Conservation (phyloP, 2,888 invertebrate genomes). For the Nomada flava region DNA sequence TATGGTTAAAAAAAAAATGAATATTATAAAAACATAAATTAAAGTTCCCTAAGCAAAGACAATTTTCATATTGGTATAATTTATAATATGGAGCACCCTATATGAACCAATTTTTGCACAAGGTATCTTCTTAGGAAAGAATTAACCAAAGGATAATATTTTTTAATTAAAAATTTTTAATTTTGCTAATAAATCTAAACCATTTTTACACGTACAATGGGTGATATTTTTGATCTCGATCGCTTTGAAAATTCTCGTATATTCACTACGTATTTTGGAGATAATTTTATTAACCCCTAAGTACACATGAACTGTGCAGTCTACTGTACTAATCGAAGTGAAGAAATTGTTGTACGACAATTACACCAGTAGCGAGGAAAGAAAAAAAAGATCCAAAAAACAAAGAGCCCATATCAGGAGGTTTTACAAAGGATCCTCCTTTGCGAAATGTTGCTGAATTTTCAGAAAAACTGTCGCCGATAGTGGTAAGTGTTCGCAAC, state of each 20-base stretch:
- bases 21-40: too few species aligned
- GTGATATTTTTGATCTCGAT: not conserved
- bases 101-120: too few species aligned
- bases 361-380: not conserved
- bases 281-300: not conserved
- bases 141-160: too few species aligned
- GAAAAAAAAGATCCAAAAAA: not conserved
- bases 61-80: too few species aligned
- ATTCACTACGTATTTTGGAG: not conserved
- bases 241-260: not conserved
- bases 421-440: constrained; percentile 29
- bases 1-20: not conserved
- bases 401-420: not conserved
- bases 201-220: not conserved
- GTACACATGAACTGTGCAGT: not conserved
- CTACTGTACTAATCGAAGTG: too few species aligned
- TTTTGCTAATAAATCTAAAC: too few species aligned
- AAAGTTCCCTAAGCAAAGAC: too few species aligned
- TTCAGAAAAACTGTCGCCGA: constrained; percentile 52
- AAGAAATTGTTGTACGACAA: too few species aligned
- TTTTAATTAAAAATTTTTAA: too few species aligned
- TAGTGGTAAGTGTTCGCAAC: constrained; percentile 36
- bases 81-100: too few species aligned
- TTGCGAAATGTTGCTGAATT: constrained; percentile 54
- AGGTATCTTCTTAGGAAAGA: too few species aligned